Percentiles rank a stretch among this genome's conserved stretches.
These are phyloP conservation scores for Scaptomyza reducta DNA, from an alignment of 2,888 invertebrate genomes.

Conservation along the genomic window DNA sequence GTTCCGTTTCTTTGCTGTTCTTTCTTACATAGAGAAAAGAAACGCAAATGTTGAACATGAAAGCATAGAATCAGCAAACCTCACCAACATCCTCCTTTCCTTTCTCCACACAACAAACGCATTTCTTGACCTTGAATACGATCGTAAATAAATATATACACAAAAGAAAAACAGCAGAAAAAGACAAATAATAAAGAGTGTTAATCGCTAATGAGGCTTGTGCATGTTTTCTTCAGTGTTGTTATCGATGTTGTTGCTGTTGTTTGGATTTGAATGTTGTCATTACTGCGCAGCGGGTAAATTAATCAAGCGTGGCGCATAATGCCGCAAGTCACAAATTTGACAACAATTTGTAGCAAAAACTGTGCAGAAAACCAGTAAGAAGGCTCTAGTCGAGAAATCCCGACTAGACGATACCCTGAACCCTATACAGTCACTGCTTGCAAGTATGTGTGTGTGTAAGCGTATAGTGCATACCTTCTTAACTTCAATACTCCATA, in stretches of 20 bases:
- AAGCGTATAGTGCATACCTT: too few species aligned
- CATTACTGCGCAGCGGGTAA: constrained; percentile 70
- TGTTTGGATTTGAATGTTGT: constrained; percentile 30
- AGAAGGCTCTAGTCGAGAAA: too few species aligned
- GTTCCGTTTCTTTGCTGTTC: constrained; percentile 20
- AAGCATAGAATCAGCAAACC: constrained; percentile 9
- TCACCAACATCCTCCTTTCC: not conserved
- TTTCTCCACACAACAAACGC: constrained; percentile 46
- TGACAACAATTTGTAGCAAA: constrained; percentile 75
- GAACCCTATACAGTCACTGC: too few species aligned
- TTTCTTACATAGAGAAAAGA: constrained; percentile 24
- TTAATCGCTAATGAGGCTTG: constrained; percentile 68
- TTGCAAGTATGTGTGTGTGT: too few species aligned
- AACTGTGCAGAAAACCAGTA: constrained; percentile 44
- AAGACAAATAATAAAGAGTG: constrained; percentile 30
- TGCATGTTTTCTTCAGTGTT: constrained; percentile 42
- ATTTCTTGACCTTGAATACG: constrained; percentile 65
- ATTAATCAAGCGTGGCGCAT: constrained; percentile 74
- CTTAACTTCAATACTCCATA: too few species aligned
- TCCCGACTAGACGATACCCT: too few species aligned
- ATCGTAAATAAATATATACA: constrained; percentile 62
- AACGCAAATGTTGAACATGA: constrained; percentile 40
- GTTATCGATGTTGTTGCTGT: constrained; percentile 28
- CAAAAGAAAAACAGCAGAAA: not conserved
- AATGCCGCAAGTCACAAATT: constrained; percentile 64